Conservation (phyloP, 1,140 invertebrate species). For the Bombus vancouverensis region DNA sequence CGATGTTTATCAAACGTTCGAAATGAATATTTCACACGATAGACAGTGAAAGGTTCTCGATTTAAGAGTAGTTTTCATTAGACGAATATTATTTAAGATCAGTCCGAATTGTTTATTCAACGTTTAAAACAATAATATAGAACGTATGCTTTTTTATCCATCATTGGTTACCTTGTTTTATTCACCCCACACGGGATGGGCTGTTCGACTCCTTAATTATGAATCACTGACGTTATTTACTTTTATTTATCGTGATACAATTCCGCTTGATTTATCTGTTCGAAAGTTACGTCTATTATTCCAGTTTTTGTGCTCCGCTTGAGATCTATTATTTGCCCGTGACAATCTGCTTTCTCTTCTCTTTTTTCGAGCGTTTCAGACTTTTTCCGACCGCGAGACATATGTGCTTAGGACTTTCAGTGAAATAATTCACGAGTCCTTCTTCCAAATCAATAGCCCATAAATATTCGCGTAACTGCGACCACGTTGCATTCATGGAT, state of each 20-base stretch:
- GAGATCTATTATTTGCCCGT: conserved; percentile 65
- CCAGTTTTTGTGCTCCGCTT: conserved; percentile 58
- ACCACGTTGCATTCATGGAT: conserved; percentile 2
- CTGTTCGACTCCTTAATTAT: conserved; percentile 63
- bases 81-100: not conserved
- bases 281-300: conserved; percentile 67
- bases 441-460: conserved; percentile 32
- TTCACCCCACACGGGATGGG: conserved; percentile 19
- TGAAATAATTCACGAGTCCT: conserved; percentile 41
- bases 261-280: conserved; percentile 64
- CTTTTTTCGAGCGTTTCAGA: conserved; percentile 37
- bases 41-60: not conserved
- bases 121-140: not conserved
- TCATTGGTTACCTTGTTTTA: not conserved
- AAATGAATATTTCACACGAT: not conserved
- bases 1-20: not conserved
- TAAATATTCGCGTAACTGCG: conserved; percentile 22
- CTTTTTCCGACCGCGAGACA: conserved; percentile 31
- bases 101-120: not conserved
- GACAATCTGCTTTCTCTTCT: conserved; percentile 60
- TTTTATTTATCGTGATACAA: conserved; percentile 66
- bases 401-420: conserved; percentile 25
- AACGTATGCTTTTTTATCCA: not conserved
- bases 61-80: not conserved
- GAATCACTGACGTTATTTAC: conserved; percentile 67